Percentiles rank a stretch among this genome's conserved stretches.
phyloP scores from a whole-genome alignment of 2,797 vertebrate genomes.

The Rhinogobio ventralis region DNA sequence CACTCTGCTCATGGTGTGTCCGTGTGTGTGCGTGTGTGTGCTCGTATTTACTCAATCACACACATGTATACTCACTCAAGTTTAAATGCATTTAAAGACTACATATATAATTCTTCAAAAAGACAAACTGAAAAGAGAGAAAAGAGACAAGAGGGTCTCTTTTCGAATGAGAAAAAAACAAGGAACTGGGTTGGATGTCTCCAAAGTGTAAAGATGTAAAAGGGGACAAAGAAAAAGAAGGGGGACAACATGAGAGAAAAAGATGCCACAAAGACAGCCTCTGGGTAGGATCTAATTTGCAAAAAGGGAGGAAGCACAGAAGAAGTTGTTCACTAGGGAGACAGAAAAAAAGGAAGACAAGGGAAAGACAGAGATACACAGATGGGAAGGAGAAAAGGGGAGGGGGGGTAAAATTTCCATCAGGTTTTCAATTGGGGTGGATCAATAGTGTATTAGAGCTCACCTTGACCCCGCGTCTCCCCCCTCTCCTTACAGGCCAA shows the following conservation, averaged over 20 bases:
- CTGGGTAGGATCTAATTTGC: conserved; percentile 59
- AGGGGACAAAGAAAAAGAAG: conserved; percentile 62
- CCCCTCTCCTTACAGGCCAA: conserved; percentile 78
- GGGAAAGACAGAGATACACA: conserved; percentile 62
- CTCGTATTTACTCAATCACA: conserved; percentile 65
- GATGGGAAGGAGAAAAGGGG: conserved; percentile 51
- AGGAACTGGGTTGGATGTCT: conserved; percentile 14
- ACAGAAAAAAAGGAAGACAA: conserved; percentile 56
- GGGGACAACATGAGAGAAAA: conserved; percentile 51
- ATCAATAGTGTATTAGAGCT: conserved; percentile 91
- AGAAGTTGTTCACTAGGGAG: conserved; percentile 57
- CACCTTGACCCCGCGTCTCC: conserved; percentile 85
- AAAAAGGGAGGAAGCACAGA: conserved; percentile 52
- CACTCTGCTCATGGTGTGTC: conserved; percentile 62
- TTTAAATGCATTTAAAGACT: conserved; percentile 58
- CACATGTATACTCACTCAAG: conserved; percentile 41
- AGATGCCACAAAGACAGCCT: conserved; percentile 53
- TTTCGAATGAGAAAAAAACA: not conserved
- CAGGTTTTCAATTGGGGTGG: conserved; percentile 88
- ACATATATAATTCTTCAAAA: conserved; percentile 4
- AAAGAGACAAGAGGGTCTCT: not conserved
- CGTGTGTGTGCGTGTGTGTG: conserved; percentile 41
- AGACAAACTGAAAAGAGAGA: conserved; percentile 49
- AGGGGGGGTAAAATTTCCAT: conserved; percentile 85
- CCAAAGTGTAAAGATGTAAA: conserved; percentile 40